Evolutionary conservation across 2,888 invertebrate species (phyloP), one percentile per base, ranked within the genome.

Genomic region (Xanthia icteritia): DNA sequence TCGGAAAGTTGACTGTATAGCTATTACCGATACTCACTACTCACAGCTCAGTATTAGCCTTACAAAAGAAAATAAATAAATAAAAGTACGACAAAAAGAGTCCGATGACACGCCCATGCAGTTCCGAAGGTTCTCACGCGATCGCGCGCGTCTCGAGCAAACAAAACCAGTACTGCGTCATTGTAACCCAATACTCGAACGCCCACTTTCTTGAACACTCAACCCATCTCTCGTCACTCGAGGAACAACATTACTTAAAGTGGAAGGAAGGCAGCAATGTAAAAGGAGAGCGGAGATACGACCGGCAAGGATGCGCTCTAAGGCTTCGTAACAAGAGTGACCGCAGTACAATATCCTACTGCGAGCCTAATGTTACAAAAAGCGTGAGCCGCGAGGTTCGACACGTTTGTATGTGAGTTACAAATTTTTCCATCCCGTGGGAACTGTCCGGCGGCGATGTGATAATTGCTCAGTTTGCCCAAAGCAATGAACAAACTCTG

Each of bases 41-140:
- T 93, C 90, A 89, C 91, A 91, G 89, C 90, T 92, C 92, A 91
- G 91, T 93, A 94, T 94, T 94, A 94, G 92, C 91, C 91, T 91
- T 90, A 93, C 93, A 94, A 94, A 94, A 92, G 91, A 91, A 92
- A 88, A 91, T 81, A 88, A 89, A 75, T 89, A 15, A 81, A 89
- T 91, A 92, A 91, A 91, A 88, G 86, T 79, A 89, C 91, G 88
- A 95, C 91, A 94, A 94, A 95, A 95, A 94, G 92, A 91, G 91
- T 92, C 92, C 94, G 92, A 95, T 96, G 96, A 96, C 96, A 96
- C 96, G 96, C 96, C 95, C 94, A 95, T 96, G 96, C 95, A 95
- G 94, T 94, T 93, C 94, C 90, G 90, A 93, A 92, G 94, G 94
- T 96, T 96, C 96, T 96, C 96, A 96, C 96, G 96, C 94, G 93